phyloP scores from a whole-genome alignment of 1,140 invertebrate genomes.

The Ganaspis sp. region DNA sequence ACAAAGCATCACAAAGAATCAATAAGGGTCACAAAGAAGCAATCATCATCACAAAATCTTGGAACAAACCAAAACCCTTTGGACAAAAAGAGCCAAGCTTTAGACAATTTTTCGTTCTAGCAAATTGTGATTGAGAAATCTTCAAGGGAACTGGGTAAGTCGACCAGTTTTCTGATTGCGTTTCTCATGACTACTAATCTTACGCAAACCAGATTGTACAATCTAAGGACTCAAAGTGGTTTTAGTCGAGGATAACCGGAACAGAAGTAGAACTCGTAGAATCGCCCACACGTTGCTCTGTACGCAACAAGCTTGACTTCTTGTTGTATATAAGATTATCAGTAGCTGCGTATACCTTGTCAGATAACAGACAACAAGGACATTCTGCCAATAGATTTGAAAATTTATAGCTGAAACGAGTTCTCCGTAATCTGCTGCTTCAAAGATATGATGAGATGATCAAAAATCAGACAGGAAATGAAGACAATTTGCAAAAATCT shows the following conservation, averaged over 20 bases:
- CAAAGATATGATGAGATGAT: not conserved
- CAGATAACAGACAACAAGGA: constrained; percentile 26
- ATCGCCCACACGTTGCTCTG: not conserved
- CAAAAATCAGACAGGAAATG: not conserved
- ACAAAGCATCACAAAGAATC: too few relatives aligned
- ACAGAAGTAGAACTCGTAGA: not conserved
- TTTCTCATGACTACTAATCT: not conserved
- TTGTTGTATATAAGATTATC: not conserved
- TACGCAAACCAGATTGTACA: constrained; percentile 10
- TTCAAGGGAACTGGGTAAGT: not conserved
- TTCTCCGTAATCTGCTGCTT: not conserved
- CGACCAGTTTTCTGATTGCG: constrained; percentile 3
- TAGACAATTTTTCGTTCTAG: too few relatives aligned
- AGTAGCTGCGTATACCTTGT: constrained; percentile 4
- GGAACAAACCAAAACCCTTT: too few relatives aligned
- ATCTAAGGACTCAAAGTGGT: not conserved
- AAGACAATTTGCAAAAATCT: too few relatives aligned
- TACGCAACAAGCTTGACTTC: not conserved
- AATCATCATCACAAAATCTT: too few relatives aligned
- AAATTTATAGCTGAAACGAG: not conserved
- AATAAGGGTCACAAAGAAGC: too few relatives aligned
- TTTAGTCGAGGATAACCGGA: constrained; percentile 10
- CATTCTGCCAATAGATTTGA: constrained; percentile 18
- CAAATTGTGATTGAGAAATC: not conserved
- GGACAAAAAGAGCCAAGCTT: too few relatives aligned